Evolutionary conservation across 2,113 vertebrate species (phyloP).

Genomic region (Riparia riparia): DNA sequence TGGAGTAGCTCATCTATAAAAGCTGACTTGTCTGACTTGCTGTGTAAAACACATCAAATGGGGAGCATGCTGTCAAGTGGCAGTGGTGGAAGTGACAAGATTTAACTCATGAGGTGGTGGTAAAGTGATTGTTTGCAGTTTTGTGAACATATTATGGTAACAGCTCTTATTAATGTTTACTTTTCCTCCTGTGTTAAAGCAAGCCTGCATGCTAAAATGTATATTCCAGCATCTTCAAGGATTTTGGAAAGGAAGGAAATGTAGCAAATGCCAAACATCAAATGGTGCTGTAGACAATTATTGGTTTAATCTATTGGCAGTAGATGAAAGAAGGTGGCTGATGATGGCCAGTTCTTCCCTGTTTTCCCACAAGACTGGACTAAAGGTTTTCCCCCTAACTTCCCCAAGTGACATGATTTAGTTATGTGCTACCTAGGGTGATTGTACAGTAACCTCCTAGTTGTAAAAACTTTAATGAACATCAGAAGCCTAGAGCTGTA

Average conservation of each 20-base stretch:
- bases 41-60: not conserved
- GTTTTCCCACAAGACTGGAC: slow-evolving; percentile 6
- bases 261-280: slow-evolving; percentile 17
- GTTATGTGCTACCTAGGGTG: not conserved
- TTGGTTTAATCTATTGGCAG: slow-evolving; percentile 28
- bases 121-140: not conserved
- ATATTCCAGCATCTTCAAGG: not conserved
- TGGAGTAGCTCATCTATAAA: not conserved
- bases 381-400: not conserved
- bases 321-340: slow-evolving; percentile 49
- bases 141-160: not conserved
- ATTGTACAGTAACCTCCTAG: not conserved
- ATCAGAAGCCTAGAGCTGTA: not conserved
- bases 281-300: slow-evolving; percentile 8
- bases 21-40: not conserved
- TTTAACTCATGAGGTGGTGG: not conserved
- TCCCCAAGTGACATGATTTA: not conserved
- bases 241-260: slow-evolving; percentile 37
- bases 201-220: not conserved
- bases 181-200: not conserved
- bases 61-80: not conserved
- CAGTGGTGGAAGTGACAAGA: not conserved
- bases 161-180: not conserved
- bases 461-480: not conserved
- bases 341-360: not conserved